Base-by-base conservation (phyloP, 2,797 vertebrate species). In the Ceyx erithaca region DNA sequence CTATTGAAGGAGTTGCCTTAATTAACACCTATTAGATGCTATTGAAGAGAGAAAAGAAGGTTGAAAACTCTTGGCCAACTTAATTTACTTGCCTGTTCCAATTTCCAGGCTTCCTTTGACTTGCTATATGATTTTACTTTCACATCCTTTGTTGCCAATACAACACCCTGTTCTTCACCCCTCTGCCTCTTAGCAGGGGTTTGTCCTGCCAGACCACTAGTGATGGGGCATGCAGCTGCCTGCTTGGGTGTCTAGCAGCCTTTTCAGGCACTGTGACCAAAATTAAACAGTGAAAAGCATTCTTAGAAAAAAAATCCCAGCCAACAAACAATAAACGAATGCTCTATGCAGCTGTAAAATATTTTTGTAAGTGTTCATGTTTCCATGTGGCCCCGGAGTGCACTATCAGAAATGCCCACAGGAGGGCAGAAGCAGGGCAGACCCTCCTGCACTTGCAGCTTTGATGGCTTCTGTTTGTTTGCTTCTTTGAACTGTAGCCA, bases 351-450 rank as follows among this genome's bases (percentile, higher is more conserved):
- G 63, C 7, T 78, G 37, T 43, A 80, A 85, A 80, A 76, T 49
- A 31, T 4, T 23, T 61, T 1, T 8, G 16, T 45, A 48, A 61
- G 64, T 15, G 3, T 18, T 30, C 10, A 7, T 4, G 33, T 25
- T 80, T 52, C 28, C 63, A 51, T 2, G 5, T 15, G 52, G 9
- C 7, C 9, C 67, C 63, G 84, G 40, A 8, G 5, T 92, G 89
- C 15, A 64, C 19, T 81, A 57, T 35, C 26, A 70, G 43, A 35
- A 48, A 64, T 3, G 49, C 8, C 68, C 90, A 80, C 41, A 5
- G 90, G 92, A 91, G 91, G 92, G 94, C 92, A 93, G 71, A 84
- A 55, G 9, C 31, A 81, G 61, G n/a, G 41, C 49, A 81, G 59
- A 49, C 30, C 5, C 8, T 8, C 26, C 30, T 45, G 19, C 30